Conservation (phyloP, 2,888 invertebrate species). For the Peribatodes rhomboidaria region DNA sequence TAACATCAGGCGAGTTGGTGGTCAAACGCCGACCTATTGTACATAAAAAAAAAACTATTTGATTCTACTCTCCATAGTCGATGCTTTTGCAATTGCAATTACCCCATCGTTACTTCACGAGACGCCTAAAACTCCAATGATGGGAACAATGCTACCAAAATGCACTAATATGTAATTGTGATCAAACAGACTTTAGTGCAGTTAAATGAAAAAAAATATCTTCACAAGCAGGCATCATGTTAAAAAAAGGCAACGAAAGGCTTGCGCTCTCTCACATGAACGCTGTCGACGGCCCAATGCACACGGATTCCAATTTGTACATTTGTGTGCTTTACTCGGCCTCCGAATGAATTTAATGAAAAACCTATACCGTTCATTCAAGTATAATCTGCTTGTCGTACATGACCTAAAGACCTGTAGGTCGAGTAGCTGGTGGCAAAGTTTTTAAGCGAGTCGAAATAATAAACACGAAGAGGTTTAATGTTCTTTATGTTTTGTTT, state of each 20-base stretch:
- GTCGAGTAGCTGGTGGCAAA: no score
- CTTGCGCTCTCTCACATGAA: slow-evolving; percentile 57
- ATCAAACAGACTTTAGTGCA: background rate
- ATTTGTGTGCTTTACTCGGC: slow-evolving; percentile 16
- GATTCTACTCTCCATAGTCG: no score
- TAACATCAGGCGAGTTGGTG: no score
- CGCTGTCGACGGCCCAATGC: slow-evolving; percentile 51
- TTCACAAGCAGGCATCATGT: slow-evolving; percentile 26
- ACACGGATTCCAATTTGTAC: slow-evolving; percentile 35
- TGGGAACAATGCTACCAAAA: background rate
- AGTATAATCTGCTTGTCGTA: background rate
- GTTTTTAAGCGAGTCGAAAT: no score
- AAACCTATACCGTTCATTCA: background rate
- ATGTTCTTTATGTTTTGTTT: no score
- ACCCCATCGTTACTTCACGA: no score
- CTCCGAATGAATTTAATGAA: slow-evolving; percentile 15
- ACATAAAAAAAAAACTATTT: no score
- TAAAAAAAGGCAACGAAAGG: slow-evolving; percentile 53
- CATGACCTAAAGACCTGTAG: no score
- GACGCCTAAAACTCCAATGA: no score
- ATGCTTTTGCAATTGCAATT: no score
- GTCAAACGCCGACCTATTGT: no score
- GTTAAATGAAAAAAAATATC: slow-evolving; percentile 8
- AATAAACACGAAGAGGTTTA: no score
- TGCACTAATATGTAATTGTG: background rate